Base-by-base conservation (phyloP, 1,140 invertebrate species). In the Brachionus rubens region DNA sequence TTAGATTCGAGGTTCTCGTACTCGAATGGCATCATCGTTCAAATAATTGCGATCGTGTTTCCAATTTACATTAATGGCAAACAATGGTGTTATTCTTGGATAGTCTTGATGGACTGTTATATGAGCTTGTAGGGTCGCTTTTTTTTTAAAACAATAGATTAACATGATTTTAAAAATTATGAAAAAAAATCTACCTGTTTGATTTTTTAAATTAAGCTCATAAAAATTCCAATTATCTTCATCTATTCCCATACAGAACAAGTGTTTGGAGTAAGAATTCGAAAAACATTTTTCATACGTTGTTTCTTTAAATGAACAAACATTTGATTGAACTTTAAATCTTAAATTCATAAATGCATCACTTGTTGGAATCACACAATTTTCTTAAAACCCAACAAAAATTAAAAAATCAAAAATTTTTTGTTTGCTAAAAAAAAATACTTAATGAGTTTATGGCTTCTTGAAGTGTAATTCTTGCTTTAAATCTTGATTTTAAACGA, bases 71-170 rank as follows among this genome's bases (percentile, higher is more conserved):
- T 81, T 80, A 3, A 95, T 81, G 43, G 88, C 87, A 84, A 94
- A 92, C 46, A 93, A 81, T 4, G 92, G 91, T 14, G 89, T 87
- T 52, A 88, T 87, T 75, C 88, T 86, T 1, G 93, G 93, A 82
- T 93, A 95, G 82, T 92, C 89, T 78, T 90, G 89, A 50, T 89
- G 90, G 21, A 95, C 87, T 7, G 88, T 88, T 65, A 94, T 89
- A 16, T 89, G 87, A 50, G 91, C 90, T 14, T 89, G 87, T 76
- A 95, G 83, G 81, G 90, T 90, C 48, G 90, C 92, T 87, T 80
- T 26, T 80, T 80, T 36, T 47, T 41, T 16, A 43, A 68, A 56
- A 47, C 19, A 67, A 21, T 46, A 14, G 3, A 26, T 14, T 33
- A 47, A 72, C 14, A 48, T 77, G 76, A 77, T 62, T 43, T 12